These are phyloP conservation scores for Poecilia wingei DNA, from an alignment of 2,797 vertebrate genomes.

Conservation along the genomic window DNA sequence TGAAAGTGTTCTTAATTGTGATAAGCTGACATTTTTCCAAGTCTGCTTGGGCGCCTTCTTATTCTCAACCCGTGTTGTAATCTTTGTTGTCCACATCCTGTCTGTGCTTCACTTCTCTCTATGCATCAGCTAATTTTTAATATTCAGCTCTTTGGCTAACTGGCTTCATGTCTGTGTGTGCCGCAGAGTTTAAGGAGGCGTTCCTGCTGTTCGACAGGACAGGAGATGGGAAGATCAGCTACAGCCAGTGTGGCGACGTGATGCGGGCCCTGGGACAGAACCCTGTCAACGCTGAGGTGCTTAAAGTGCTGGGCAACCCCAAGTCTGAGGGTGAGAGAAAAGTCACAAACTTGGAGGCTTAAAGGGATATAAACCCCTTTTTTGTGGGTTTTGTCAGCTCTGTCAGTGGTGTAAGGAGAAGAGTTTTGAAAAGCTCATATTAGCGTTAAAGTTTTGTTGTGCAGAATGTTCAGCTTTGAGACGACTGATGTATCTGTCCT, in stretches of 20 bases:
- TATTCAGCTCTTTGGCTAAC: slow-evolving; percentile 10
- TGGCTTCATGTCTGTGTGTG: slow-evolving; percentile 17
- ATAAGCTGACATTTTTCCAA: slow-evolving; percentile 12
- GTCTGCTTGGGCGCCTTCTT: slow-evolving; percentile 30
- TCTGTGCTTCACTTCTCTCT: slow-evolving; percentile 8
- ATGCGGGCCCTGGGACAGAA: slow-evolving; percentile 96
- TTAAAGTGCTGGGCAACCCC: slow-evolving; percentile 95
- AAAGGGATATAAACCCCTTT: neutral
- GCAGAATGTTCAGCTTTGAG: neutral
- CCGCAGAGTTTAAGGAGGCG: slow-evolving; percentile 93
- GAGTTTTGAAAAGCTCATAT: neutral
- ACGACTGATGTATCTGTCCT: neutral
- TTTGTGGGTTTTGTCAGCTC: neutral
- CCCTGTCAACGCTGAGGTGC: slow-evolving; percentile 93
- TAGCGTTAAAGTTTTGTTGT: neutral
- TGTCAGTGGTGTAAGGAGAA: neutral
- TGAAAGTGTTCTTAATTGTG: slow-evolving; percentile 4
- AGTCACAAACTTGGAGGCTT: neutral
- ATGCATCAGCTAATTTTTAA: neutral
- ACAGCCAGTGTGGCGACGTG: slow-evolving; percentile 92
- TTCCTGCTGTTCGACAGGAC: slow-evolving; percentile 95
- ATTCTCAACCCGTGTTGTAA: slow-evolving; percentile 8
- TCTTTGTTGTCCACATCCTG: slow-evolving; percentile 7
- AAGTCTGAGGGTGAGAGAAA: slow-evolving; percentile 88
- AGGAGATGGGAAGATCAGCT: slow-evolving; percentile 92